Conservation (phyloP, 2,888 invertebrate species). For the Dugesia japonica region DNA sequence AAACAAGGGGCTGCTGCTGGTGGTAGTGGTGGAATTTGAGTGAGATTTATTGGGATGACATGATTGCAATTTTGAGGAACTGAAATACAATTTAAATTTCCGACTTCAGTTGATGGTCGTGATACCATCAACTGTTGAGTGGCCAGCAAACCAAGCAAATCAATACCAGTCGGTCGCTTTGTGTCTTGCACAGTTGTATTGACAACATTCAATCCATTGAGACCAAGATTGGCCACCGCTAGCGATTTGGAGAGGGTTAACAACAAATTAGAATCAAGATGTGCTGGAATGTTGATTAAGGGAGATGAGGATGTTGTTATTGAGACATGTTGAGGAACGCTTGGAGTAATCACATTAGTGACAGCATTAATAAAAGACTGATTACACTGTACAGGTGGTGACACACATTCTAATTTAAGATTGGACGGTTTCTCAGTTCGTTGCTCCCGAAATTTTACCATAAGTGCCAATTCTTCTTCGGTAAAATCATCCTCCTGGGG, state of each 20-base stretch:
- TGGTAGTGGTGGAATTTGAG: neutral
- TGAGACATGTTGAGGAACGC: neutral
- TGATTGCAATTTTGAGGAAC: neutral
- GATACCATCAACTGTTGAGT: conserved; percentile 1
- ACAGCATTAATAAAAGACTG: neutral
- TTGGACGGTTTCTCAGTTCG: neutral
- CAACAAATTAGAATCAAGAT: neutral
- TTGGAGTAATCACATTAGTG: neutral
- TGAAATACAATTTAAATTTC: neutral
- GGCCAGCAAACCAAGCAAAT: neutral
- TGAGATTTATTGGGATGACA: neutral
- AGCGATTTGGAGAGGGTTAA: neutral
- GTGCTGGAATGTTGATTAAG: conserved; percentile 4
- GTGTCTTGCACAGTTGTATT: neutral
- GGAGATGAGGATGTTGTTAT: neutral
- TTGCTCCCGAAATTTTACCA: conserved; percentile 11
- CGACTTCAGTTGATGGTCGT: neutral
- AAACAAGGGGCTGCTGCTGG: neutral
- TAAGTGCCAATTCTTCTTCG: conserved; percentile 10
- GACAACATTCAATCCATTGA: neutral
- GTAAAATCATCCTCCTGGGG: conserved; percentile 23
- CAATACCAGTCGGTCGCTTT: neutral
- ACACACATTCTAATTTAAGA: neutral
- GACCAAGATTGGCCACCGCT: neutral
- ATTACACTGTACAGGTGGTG: neutral